Evolutionary conservation across 1,140 invertebrate genomes (phyloP).

Genomic region (Pygmarrhopalites habei): DNA sequence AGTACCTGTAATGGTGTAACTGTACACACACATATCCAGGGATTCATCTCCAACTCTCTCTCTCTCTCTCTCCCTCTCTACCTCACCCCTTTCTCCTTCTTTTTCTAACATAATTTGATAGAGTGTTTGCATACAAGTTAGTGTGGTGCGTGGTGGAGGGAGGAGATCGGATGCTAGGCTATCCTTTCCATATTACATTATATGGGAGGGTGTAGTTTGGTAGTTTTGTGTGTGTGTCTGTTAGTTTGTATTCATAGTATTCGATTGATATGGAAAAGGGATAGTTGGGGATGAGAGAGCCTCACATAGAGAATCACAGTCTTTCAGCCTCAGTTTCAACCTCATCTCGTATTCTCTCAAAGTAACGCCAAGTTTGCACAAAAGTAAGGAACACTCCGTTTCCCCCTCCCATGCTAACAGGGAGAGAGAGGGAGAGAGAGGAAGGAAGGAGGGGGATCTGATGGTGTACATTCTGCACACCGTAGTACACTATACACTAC

Average conservation of each 20-base stretch:
- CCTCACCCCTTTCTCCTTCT: too few species aligned
- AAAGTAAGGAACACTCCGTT: constrained; percentile 8
- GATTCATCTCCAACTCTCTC: too few species aligned
- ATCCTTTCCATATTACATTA: too few species aligned
- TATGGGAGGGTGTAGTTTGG: not conserved
- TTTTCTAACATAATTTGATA: too few species aligned
- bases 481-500: too few species aligned
- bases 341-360: constrained; percentile 30
- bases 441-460: not conserved
- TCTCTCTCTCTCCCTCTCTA: too few species aligned
- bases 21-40: too few species aligned
- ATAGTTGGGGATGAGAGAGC: constrained; percentile 5
- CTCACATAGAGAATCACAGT: not conserved
- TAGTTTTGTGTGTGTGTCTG: not conserved
- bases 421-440: not conserved
- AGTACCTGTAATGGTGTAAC: too few species aligned
- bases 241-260: constrained; percentile 10
- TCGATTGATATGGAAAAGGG: constrained; percentile 12
- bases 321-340: not conserved
- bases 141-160: too few species aligned
- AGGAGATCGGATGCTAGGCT: too few species aligned
- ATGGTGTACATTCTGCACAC: too few species aligned
- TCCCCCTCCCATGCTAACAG: not conserved
- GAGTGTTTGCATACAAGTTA: too few species aligned
- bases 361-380: constrained; percentile 26